Base-by-base conservation (phyloP, 2,797 vertebrate genomes). In the Moxostoma hubbsi region DNA sequence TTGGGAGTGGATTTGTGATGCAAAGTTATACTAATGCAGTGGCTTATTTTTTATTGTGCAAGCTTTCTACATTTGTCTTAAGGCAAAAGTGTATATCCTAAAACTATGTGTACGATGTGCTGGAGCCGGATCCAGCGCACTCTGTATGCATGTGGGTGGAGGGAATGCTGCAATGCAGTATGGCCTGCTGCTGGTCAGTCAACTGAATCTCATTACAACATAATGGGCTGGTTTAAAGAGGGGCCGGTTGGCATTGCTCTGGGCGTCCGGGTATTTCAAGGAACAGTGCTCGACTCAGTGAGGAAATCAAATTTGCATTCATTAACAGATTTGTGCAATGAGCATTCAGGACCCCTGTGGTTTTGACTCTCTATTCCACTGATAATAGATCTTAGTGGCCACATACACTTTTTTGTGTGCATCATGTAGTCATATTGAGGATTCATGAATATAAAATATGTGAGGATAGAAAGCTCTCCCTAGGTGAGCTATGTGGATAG, bases 91-190 rank as follows among this genome's bases (percentile, higher is more conserved):
- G 57, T 36, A 36, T 5, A 68, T 46, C 58, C n/a, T 53, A 62
- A 69, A 46, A 43, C 58, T 65, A 54, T 45, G 43, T 63, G 11
- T 51, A 24, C 65, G 66, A 64, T 76, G 66, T 58, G 54, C 54
- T 46, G n/a, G 9, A 73, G 80, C 69, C 55, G 45, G 63, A 55
- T 77, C 13, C 58, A 59, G 45, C 5, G 53, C 53, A 49, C 49
- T 72, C 16, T 57, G 15, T 4, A 6, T 12, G 24, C 18, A 15
- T 65, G 77, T 73, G 61, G 77, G 54, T 57, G 47, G 78, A 69
- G 71, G 65, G 69, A 82, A 75, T 76, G 58, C 76, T 66, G 73
- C 71, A 84, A 75, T 79, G 83, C 73, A 71, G 76, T 61, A 73
- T 13, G 65, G 62, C 49, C 77, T n/a, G 53, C 55, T 73, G 72